Conservation (phyloP, 2,888 invertebrate genomes). For the Rhagonycha fulva region DNA sequence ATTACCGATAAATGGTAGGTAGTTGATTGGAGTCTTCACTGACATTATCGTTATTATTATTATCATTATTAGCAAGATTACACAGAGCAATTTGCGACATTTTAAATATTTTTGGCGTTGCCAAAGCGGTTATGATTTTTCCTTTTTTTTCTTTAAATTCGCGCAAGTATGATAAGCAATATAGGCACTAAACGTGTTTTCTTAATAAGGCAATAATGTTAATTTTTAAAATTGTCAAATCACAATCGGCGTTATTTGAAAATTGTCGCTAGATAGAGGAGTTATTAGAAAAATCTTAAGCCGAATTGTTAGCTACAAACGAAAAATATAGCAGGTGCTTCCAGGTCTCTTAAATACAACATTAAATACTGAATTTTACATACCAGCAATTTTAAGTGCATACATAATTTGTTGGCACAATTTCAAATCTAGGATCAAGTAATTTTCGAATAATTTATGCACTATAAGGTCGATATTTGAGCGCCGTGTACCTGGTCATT, state of each 20-base stretch:
- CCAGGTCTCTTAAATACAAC: background rate
- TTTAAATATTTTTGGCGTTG: conserved; percentile 41
- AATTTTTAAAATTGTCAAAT: conserved; percentile 22
- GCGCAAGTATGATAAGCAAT: conserved; percentile 9
- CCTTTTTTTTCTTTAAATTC: background rate
- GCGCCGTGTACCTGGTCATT: conserved; percentile 14
- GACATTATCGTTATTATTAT: conserved; percentile 78
- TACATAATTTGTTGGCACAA: conserved; percentile 23
- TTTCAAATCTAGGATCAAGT: conserved; percentile 23
- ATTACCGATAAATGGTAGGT: conserved; percentile 87
- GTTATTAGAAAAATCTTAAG: background rate
- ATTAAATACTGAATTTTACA: conserved; percentile 4
- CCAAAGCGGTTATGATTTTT: conserved; percentile 2
- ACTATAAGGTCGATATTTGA: conserved; percentile 25
- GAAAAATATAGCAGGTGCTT: background rate
- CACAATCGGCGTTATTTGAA: conserved; percentile 12
- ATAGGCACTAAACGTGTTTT: conserved; percentile 27
- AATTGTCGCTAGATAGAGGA: background rate
- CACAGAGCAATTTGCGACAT: conserved; percentile 79
- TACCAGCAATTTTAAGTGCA: conserved; percentile 3
- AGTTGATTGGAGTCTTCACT: conserved; percentile 86
- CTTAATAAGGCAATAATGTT: conserved; percentile 16
- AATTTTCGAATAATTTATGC: conserved; percentile 23
- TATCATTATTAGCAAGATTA: conserved; percentile 63
- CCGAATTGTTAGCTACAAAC: background rate